Percentiles rank a stretch among this genome's conserved stretches.
These are phyloP conservation scores for Yponomeuta malinellus DNA, from an alignment of 2,888 invertebrate genomes.

Conservation along the genomic window DNA sequence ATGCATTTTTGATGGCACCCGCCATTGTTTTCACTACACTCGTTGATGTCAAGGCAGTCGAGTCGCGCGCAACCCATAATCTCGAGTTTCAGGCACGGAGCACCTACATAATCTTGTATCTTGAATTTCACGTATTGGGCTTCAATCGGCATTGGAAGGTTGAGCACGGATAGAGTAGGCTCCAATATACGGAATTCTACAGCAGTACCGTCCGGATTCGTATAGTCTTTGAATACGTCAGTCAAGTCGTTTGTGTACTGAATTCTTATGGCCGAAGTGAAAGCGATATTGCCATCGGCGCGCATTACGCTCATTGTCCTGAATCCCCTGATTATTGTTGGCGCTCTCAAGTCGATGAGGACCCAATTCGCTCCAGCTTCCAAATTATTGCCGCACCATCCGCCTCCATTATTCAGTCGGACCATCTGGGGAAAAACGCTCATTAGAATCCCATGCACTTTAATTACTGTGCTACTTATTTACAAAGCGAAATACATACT, in stretches of 20 bases:
- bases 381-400: constrained; percentile 92
- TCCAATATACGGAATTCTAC: constrained; percentile 94
- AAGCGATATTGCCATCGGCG: constrained; percentile 88
- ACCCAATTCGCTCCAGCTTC: constrained; percentile 94
- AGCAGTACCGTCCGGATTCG: constrained; percentile 93
- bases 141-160: constrained; percentile 93
- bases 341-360: constrained; percentile 89
- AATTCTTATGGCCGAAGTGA: constrained; percentile 91
- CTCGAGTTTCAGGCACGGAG: constrained; percentile 92
- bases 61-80: constrained; percentile 94
- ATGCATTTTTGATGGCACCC: constrained; percentile 96
- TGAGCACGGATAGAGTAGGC: constrained; percentile 92
- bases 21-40: constrained; percentile 89
- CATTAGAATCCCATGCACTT: background rate
- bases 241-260: constrained; percentile 93
- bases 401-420: constrained; percentile 86
- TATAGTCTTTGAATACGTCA: constrained; percentile 92
- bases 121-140: constrained; percentile 91
- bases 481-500: constrained; percentile 61
- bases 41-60: constrained; percentile 92
- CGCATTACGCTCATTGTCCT: constrained; percentile 92
- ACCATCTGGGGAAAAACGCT: constrained; percentile 77
- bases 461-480: constrained; percentile 10
- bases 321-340: constrained; percentile 92
- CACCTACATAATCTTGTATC: constrained; percentile 90